Percentiles rank a stretch among this genome's conserved stretches.
These are phyloP conservation scores for Peromyscus maniculatus DNA, from an alignment of 2,113 vertebrate genomes.

Conservation along the genomic window DNA sequence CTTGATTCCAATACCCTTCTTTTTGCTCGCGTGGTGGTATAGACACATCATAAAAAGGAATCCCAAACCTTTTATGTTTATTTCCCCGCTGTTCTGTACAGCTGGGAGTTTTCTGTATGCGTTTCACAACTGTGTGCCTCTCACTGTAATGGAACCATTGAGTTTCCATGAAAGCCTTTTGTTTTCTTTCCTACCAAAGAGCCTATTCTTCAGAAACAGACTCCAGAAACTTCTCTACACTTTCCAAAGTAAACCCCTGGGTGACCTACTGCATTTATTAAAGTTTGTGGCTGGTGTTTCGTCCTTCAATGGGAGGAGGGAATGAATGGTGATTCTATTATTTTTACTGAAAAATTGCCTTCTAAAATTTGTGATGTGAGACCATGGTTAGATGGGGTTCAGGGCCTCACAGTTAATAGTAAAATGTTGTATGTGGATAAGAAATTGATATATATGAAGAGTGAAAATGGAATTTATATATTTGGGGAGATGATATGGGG, in stretches of 20 bases:
- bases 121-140: neutral
- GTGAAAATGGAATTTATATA: neutral
- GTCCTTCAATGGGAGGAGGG: neutral
- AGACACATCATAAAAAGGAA: neutral
- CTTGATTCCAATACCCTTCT: neutral
- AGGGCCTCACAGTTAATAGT: neutral
- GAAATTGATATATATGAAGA: neutral
- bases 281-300: neutral
- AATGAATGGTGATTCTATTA: neutral
- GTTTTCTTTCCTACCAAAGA: conserved; percentile 3
- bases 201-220: neutral
- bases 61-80: neutral
- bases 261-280: neutral
- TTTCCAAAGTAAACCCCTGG: neutral
- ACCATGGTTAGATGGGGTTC: neutral
- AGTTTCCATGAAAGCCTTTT: neutral
- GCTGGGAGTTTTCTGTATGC: neutral
- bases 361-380: neutral
- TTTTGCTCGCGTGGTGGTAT: neutral
- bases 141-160: neutral
- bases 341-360: neutral
- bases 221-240: neutral
- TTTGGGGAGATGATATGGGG: neutral
- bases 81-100: neutral
- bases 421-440: neutral